Conservation (phyloP, 2,797 vertebrate species). For the Graptemys geographica region DNA sequence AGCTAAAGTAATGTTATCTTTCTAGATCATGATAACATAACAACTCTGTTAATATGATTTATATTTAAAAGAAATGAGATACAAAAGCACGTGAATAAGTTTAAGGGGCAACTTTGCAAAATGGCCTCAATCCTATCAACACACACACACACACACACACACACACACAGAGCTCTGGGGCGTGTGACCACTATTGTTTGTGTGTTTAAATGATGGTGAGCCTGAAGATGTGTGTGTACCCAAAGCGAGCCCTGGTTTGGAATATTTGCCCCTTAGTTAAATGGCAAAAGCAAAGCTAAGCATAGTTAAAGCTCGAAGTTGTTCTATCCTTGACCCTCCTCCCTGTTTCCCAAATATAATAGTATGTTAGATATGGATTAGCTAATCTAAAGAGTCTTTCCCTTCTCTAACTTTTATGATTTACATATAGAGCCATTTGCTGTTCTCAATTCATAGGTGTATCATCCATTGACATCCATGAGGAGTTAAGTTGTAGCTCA, state of each 20-base stretch:
- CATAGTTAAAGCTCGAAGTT: background rate
- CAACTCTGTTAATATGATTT: background rate
- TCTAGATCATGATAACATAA: background rate
- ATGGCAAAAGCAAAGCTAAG: background rate
- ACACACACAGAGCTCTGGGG: background rate
- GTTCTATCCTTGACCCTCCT: background rate
- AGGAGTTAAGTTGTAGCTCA: background rate
- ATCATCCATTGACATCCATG: background rate
- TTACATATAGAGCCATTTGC: background rate
- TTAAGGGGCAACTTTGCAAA: background rate
- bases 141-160: too few relatives aligned
- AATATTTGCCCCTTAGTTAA: background rate
- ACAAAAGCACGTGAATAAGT: background rate
- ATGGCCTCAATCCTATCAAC: background rate
- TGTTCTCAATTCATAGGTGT: background rate
- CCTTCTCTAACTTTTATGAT: background rate
- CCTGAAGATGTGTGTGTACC: background rate
- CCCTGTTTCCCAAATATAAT: background rate
- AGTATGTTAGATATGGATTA: background rate
- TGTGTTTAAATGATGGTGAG: background rate
- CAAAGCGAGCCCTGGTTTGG: background rate
- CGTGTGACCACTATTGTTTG: background rate
- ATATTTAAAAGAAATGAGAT: background rate
- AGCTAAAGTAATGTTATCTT: conserved; percentile 33
- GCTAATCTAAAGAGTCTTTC: background rate